Evolutionary conservation across 2,113 vertebrate species (phyloP), one percentile per base, ranked within the genome.

Genomic region (Fregetta grallaria): DNA sequence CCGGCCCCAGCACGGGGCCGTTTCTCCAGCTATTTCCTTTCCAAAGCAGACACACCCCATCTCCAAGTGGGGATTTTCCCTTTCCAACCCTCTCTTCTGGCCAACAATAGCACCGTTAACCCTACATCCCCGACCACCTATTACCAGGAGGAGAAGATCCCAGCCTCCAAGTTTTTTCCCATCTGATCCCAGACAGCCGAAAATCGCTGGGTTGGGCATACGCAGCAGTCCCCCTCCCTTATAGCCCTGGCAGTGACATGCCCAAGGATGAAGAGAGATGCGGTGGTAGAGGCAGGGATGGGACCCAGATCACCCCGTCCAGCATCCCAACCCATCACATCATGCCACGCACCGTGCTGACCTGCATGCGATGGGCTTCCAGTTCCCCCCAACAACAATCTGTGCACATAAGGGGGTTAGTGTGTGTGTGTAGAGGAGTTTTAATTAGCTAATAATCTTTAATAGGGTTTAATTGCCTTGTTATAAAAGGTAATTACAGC

Each of bases 401-500:
- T 45, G 52, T 45, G 72, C 68, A 22, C 86, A 34, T 71, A 71
- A 77, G 44, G 67, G 85, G 42, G 26, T 11, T 65, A 65, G 78
- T 18, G 81, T 61, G n/a, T 74, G 80, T 55, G 72, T 68, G 59
- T 0, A 29, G 74, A 92, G 58, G 58, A 86, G 85, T 75, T 93
- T 86, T 90, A 96, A 96, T 97, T 90, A 96, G 94, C 95, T 95
- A 95, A 97, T 93, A 92, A 88, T 95, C 93, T 90, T 86, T 96
- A 97, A 96, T 93, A 47, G 87, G 81, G 70, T 61, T 88, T 97
- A 96, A 97, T 96, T 95, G 93, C 96, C 96, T 96, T 90, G 96
- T 96, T 96, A 94, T 90, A 90, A 94, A 95, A 94, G 86, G 85
- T 96, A 96, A 96, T 96, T 96, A 95, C 82, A 55, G 96, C 81